Evolutionary conservation across 1,140 invertebrate genomes (phyloP), one percentile per base, ranked within the genome.

Genomic region (Atta texana): DNA sequence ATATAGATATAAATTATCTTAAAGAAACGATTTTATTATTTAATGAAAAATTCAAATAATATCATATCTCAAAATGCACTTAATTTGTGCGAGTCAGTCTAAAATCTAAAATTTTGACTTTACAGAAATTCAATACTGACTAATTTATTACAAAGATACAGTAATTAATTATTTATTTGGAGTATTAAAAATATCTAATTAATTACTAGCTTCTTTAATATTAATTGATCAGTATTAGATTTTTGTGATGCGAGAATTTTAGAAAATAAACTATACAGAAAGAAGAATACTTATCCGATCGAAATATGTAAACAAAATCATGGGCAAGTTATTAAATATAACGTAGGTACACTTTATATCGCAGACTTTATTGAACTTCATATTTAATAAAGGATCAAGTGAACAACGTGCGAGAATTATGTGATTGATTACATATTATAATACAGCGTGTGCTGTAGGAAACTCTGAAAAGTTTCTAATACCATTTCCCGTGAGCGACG

Each of bases 371-470:
- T 57, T 7, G 44, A 66, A 53, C 14, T 66, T 78, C 3, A n/a
- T 34, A 53, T 1, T 49, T 12, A 2, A n/a, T n/a, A 18, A 7
- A 18, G n/a, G 49, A 53, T n/a, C 49, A 39, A 69, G n/a, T 80
- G 31, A 55, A 39, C 53, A 55, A 14, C 7, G 12, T 16, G 3
- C 44, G 5, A n/a, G 44, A 66, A n/a, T 34, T 34, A 34, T 14
- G 44, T 49, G 39, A 77, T 77, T 77, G 28, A 80, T 80, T n/a
- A 80, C 14, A 16, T 21, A 34, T 31, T 80, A 53, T 34, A 39
- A 69, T 31, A 77, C 18, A 10, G 6, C 34, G 74, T 5, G 21
- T 2, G 44, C 61, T 31, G 44, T 18, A 21, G 61, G n/a, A 39
- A 44, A 24, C 14, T 39, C 14, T 31, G n/a, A 18, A 80, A 59